Evolutionary conservation across 2,113 vertebrate genomes (phyloP).

Genomic region (Meriones unguiculatus): DNA sequence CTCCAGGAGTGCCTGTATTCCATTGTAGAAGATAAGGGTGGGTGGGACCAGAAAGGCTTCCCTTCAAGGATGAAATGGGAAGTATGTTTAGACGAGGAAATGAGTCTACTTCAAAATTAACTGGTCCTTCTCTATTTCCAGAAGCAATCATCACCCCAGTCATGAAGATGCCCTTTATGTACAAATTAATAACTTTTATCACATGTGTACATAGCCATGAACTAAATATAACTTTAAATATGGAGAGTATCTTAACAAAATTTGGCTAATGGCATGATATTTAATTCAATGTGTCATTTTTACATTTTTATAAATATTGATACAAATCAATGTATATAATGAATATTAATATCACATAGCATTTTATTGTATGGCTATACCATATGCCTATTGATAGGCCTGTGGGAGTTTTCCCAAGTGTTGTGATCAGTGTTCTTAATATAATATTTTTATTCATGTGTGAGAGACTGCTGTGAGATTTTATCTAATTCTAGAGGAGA

Average conservation of each 20-base stretch:
- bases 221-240: neutral
- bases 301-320: neutral
- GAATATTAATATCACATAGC: neutral
- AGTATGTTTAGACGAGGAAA: neutral
- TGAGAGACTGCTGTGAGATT: neutral
- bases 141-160: neutral
- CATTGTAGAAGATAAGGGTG: neutral
- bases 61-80: neutral
- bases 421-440: neutral
- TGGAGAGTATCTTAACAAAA: neutral
- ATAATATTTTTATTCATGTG: neutral
- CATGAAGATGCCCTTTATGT: neutral
- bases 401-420: neutral
- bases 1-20: neutral
- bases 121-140: neutral
- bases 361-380: neutral
- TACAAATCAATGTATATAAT: neutral
- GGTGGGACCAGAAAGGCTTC: neutral
- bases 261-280: neutral
- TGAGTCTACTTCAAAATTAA: neutral
- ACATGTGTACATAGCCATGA: neutral
- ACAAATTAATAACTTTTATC: neutral
- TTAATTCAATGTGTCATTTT: neutral
- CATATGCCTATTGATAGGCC: neutral
- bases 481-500: neutral